Percentiles rank a stretch among this genome's conserved stretches.
Conservation (phyloP, 2,888 invertebrate species). For the Pseudococcus jackbeardsleyi region DNA sequence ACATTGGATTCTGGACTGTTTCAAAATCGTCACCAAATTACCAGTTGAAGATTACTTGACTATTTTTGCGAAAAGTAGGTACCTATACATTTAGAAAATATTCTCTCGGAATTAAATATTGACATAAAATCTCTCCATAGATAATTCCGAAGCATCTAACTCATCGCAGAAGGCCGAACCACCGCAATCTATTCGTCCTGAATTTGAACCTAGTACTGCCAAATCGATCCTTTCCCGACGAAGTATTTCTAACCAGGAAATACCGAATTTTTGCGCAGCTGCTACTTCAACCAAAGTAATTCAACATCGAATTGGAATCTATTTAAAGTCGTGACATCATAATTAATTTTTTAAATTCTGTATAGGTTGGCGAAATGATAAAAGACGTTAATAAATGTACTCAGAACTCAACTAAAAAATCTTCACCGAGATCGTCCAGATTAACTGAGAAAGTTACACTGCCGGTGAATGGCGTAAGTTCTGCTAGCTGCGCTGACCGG, state of each 20-base stretch:
- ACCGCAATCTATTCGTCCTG: background rate
- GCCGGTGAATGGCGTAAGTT: background rate
- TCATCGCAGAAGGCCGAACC: background rate
- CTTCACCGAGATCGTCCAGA: background rate
- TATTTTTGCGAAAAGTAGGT: conserved; percentile 68
- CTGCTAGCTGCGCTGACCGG: background rate
- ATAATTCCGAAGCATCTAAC: background rate
- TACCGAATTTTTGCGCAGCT: conserved; percentile 50
- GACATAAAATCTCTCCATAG: background rate
- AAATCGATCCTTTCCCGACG: background rate
- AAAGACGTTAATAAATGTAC: background rate
- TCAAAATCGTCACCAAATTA: conserved; percentile 73
- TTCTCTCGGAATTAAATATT: no score
- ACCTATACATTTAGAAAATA: no score
- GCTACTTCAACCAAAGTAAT: conserved; percentile 29
- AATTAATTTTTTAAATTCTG: background rate
- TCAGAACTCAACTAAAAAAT: background rate
- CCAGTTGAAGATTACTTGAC: conserved; percentile 72
- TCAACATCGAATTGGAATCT: background rate
- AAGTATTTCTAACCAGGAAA: background rate
- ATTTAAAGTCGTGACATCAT: background rate
- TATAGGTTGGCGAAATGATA: background rate
- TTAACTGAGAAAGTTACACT: background rate
- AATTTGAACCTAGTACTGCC: background rate
- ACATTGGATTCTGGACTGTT: conserved; percentile 83